Percentiles rank a stretch among this genome's conserved stretches.
Evolutionary conservation across 2,888 invertebrate species (phyloP).

Genomic region (Caenorhabditis imperialis): DNA sequence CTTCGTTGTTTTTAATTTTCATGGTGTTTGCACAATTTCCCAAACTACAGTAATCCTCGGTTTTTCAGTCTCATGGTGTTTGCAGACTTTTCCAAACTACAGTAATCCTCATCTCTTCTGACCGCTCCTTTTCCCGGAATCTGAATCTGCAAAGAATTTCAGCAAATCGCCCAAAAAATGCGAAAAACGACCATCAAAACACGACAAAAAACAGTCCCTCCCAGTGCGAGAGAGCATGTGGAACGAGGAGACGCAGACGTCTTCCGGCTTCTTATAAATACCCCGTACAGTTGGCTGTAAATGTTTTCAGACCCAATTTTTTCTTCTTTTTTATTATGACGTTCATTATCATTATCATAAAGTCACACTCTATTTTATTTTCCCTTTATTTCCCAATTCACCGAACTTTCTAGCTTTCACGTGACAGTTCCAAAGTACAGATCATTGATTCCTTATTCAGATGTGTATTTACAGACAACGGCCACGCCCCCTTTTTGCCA

Average conservation of each 20-base stretch:
- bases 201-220: no score
- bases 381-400: no score
- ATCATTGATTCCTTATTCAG: no score
- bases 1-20: no score
- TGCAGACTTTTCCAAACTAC: not conserved
- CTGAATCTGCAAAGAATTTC: no score
- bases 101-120: not conserved
- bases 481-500: no score
- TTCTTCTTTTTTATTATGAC: not conserved
- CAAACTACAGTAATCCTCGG: not conserved
- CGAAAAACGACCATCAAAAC: not conserved
- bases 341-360: no score
- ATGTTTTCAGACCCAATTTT: not conserved
- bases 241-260: not conserved
- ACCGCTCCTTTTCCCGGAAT: not conserved
- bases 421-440: no score
- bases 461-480: no score
- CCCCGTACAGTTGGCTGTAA: constrained; percentile 7
- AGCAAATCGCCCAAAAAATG: not conserved
- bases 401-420: no score
- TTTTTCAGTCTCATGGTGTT: not conserved
- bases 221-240: not conserved
- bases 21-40: not conserved
- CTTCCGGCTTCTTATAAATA: no score
- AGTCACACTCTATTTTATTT: no score